These are phyloP conservation scores for Fregetta grallaria DNA, from an alignment of 2,113 vertebrate genomes.

Conservation along the genomic window DNA sequence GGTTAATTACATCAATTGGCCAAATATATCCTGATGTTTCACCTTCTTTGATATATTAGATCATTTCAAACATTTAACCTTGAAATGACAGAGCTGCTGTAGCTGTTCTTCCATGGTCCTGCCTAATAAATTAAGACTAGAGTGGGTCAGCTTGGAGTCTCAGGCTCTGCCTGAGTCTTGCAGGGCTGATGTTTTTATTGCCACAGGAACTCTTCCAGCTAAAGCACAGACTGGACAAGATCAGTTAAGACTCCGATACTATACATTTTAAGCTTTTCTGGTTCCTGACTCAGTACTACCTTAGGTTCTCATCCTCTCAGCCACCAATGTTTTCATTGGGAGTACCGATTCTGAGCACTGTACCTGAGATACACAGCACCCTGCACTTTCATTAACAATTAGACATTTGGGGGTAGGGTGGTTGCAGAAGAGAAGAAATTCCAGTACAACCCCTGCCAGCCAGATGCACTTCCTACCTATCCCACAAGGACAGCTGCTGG, in stretches of 20 bases:
- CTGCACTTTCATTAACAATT: not conserved
- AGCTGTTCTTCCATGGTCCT: not conserved
- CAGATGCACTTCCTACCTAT: not conserved
- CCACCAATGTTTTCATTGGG: not conserved
- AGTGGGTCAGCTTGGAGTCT: not conserved
- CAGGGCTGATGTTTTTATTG: not conserved
- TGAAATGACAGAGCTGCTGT: not conserved
- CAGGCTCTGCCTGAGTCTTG: not conserved
- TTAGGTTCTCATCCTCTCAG: not conserved
- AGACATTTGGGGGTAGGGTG: not conserved
- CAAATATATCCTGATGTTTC: not conserved
- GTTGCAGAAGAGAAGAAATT: not conserved
- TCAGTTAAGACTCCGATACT: not conserved
- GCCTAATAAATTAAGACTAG: not conserved
- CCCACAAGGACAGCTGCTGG: not conserved
- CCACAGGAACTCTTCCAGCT: not conserved
- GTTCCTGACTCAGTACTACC: not conserved
- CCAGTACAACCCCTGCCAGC: not conserved
- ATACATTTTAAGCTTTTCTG: not conserved
- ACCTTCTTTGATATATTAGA: not conserved
- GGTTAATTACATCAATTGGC: not conserved
- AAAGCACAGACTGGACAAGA: not conserved
- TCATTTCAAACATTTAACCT: conserved; percentile 6
- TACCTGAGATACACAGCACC: not conserved
- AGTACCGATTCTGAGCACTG: not conserved